Conservation (phyloP, 2,113 vertebrate genomes). For the Oncorhynchus nerka region DNA sequence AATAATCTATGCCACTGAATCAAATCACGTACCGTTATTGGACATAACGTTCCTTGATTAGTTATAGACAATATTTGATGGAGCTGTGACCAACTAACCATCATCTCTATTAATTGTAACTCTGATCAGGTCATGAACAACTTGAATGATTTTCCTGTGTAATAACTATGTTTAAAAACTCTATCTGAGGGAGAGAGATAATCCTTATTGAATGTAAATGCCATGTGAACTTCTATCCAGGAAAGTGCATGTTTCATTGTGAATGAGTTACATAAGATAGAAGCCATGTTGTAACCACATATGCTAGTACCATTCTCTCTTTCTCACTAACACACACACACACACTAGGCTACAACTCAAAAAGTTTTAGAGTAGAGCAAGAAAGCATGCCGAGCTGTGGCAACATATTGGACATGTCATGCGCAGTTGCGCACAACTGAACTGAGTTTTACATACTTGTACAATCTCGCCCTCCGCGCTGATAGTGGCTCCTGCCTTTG, state of each 20-base stretch:
- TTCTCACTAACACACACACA: no score
- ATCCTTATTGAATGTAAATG: background rate
- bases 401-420: constrained; percentile 12
- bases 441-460: constrained; percentile 79
- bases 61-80: background rate
- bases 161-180: background rate
- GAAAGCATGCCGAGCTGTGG: background rate
- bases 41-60: background rate
- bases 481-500: constrained; percentile 90
- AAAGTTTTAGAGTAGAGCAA: constrained; percentile 44
- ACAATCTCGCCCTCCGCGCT: constrained; percentile 97
- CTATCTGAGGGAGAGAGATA: no score
- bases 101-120: background rate
- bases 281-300: constrained; percentile 81
- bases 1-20: background rate
- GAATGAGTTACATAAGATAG: constrained; percentile 75
- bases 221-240: constrained; percentile 18
- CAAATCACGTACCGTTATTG: no score
- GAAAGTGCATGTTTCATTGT: constrained; percentile 61
- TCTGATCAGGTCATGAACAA: background rate
- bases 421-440: background rate
- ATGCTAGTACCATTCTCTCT: constrained; percentile 67
- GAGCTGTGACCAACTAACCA: background rate
- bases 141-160: no score
- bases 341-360: constrained; percentile 14